Conservation (phyloP, 1,140 invertebrate genomes). For the Phocides pigmalion region DNA sequence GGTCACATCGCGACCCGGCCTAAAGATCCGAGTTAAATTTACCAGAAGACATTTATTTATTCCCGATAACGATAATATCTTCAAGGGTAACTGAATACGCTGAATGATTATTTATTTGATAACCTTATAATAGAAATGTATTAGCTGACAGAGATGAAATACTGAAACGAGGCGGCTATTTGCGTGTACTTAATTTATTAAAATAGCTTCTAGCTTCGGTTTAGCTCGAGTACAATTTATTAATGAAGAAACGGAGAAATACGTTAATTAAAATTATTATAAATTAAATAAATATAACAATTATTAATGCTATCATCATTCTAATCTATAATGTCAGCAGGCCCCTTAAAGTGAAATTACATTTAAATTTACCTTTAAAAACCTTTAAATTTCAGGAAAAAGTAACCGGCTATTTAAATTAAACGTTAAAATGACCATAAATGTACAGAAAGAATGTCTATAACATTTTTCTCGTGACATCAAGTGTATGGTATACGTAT, state of each 20-base stretch:
- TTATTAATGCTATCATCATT: no score
- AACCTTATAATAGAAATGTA: slow-evolving; percentile 45
- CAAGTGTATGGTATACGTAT: neutral
- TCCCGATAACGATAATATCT: slow-evolving; percentile 74
- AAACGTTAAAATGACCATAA: neutral
- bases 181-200: neutral
- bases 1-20: slow-evolving; percentile 71
- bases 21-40: slow-evolving; percentile 79
- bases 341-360: no score
- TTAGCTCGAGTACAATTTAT: no score
- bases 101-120: slow-evolving; percentile 49
- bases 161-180: slow-evolving; percentile 32
- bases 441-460: neutral
- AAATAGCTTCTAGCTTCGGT: neutral
- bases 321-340: no score
- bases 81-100: slow-evolving; percentile 55
- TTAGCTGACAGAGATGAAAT: slow-evolving; percentile 31
- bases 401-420: no score
- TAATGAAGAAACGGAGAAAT: no score
- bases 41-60: slow-evolving; percentile 81
- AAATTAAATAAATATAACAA: no score
- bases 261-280: no score
- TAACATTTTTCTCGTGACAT: neutral
- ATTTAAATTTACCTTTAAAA: no score
- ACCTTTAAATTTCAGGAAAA: no score